A percentile compares a stretch with the other conserved stretches of the same genome.
Evolutionary conservation across 2,888 invertebrate genomes (phyloP).

Genomic region (Gerris lacustris): DNA sequence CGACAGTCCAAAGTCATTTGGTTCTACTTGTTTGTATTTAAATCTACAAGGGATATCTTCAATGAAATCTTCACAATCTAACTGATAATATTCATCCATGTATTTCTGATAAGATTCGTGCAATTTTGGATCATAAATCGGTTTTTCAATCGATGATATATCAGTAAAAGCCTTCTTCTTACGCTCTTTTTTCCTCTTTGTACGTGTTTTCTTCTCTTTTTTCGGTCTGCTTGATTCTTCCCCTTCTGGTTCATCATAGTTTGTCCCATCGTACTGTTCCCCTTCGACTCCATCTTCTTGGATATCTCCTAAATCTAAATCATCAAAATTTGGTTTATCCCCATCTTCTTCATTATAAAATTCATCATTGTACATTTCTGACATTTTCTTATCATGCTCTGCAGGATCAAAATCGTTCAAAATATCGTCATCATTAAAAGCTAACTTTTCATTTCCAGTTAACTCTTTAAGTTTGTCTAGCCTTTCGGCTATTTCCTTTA

Average conservation of each 20-base stretch:
- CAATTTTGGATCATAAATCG: slow-evolving; percentile 62
- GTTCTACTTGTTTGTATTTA: slow-evolving; percentile 76
- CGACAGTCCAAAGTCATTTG: slow-evolving; percentile 83
- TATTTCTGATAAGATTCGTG: slow-evolving; percentile 70
- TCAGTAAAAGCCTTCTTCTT: slow-evolving; percentile 63
- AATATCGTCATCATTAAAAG: slow-evolving; percentile 40
- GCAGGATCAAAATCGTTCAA: slow-evolving; percentile 76
- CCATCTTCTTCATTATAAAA: slow-evolving; percentile 64
- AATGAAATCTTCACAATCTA: slow-evolving; percentile 92
- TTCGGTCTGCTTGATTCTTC: slow-evolving; percentile 36
- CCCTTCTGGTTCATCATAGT: background rate
- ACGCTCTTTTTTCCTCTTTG: slow-evolving; percentile 48
- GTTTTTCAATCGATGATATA: slow-evolving; percentile 56
- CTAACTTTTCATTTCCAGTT: slow-evolving; percentile 66
- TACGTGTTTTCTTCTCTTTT: slow-evolving; percentile 45
- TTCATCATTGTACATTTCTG: slow-evolving; percentile 69
- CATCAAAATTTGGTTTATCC: slow-evolving; percentile 74
- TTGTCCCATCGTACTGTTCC: slow-evolving; percentile 10
- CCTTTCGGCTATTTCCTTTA: slow-evolving; percentile 81
- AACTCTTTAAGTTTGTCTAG: slow-evolving; percentile 73
- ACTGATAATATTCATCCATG: slow-evolving; percentile 85
- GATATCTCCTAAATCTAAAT: slow-evolving; percentile 53
- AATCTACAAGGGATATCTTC: slow-evolving; percentile 84
- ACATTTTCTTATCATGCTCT: slow-evolving; percentile 76
- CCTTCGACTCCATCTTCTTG: slow-evolving; percentile 13